phyloP scores from a whole-genome alignment of 1,140 invertebrate species.

The Ctenoplectra terminalis region DNA sequence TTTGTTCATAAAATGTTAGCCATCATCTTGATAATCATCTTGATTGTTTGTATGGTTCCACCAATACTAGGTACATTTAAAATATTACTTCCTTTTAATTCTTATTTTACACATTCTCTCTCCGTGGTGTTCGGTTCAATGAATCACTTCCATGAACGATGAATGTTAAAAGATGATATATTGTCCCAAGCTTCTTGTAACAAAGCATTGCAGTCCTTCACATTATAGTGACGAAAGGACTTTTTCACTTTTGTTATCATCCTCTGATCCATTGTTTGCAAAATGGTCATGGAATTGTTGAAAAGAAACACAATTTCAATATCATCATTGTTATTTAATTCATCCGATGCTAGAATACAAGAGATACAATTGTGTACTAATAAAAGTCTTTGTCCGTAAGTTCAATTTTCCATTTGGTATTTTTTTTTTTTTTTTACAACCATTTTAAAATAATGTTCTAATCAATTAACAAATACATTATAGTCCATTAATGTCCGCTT shows the following conservation, averaged over 20 bases:
- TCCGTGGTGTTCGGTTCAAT: not conserved
- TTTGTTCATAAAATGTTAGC: not conserved
- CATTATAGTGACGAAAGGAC: not conserved
- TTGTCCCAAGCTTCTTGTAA: not conserved
- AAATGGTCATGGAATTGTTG: not conserved
- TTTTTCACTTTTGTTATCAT: not conserved
- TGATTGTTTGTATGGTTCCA: not conserved
- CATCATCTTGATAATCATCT: not conserved
- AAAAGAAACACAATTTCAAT: not conserved
- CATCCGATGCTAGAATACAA: not conserved
- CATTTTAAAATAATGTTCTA: not conserved
- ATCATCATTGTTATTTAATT: not conserved
- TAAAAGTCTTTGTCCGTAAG: not conserved
- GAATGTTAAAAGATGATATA: not conserved
- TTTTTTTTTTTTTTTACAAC: no score
- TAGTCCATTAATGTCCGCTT: not conserved
- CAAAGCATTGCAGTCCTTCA: not conserved
- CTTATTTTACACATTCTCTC: not conserved
- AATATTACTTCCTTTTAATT: not conserved
- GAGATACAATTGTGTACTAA: no score
- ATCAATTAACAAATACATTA: not conserved
- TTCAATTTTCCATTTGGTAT: not conserved
- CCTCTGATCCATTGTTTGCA: not conserved
- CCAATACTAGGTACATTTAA: not conserved
- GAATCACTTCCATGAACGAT: not conserved